Evolutionary conservation across 2,113 vertebrate genomes (phyloP).

Genomic region (Tricholaema leucomelas): DNA sequence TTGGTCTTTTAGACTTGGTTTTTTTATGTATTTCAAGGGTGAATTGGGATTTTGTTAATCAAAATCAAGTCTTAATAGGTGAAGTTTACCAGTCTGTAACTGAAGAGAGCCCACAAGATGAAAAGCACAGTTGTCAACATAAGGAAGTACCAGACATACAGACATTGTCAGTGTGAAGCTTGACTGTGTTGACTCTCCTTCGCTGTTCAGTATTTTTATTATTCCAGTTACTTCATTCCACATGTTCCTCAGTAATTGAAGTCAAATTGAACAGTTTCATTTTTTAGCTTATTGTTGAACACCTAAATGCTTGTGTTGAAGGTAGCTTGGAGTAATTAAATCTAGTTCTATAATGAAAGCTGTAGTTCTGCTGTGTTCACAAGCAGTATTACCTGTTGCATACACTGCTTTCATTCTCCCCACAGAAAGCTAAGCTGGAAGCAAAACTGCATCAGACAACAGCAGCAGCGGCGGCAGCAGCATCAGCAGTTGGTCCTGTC

Average conservation of each 20-base stretch:
- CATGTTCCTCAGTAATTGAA: neutral
- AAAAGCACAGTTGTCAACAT: neutral
- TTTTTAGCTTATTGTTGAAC: neutral
- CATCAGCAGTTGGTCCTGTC: conserved; percentile 86
- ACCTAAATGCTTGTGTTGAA: neutral
- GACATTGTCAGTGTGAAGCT: neutral
- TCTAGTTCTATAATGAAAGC: neutral
- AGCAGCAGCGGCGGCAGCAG: conserved; percentile 82
- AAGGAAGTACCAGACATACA: neutral
- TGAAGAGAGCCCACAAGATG: neutral
- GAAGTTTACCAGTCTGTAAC: neutral
- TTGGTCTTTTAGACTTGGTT: neutral
- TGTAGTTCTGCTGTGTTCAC: neutral
- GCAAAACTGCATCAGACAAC: conserved; percentile 99
- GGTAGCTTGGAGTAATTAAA: neutral
- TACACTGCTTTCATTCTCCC: conserved; percentile 59
- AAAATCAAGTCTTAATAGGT: neutral
- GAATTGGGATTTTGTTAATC: neutral
- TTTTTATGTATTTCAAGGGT: neutral
- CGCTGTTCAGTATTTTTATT: neutral
- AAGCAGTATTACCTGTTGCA: conserved; percentile 41
- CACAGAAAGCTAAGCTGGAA: conserved; percentile 97
- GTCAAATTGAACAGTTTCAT: neutral
- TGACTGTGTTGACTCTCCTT: neutral
- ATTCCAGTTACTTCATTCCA: neutral